Evolutionary conservation across 2,113 vertebrate genomes (phyloP).

Genomic region (Ictidomys tridecemlineatus): DNA sequence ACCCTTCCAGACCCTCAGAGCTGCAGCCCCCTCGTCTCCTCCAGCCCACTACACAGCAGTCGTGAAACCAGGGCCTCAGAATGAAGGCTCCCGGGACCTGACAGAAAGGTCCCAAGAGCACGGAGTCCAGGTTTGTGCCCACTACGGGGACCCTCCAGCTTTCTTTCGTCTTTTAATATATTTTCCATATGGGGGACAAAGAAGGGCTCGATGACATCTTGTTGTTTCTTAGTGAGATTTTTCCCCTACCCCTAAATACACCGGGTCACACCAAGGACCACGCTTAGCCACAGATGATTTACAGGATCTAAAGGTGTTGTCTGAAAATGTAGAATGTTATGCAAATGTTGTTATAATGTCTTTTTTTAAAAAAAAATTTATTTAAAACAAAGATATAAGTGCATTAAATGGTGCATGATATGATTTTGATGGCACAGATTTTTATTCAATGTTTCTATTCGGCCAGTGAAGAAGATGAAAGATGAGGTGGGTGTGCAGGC

Average conservation of each 20-base stretch:
- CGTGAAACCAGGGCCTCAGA: background rate
- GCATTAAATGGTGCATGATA: background rate
- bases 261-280: background rate
- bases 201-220: background rate
- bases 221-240: background rate
- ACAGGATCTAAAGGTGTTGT: background rate
- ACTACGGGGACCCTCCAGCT: background rate
- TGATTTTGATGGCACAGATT: background rate
- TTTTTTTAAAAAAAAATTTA: background rate
- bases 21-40: background rate
- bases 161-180: background rate
- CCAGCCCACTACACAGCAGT: rapidly evolving
- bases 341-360: background rate
- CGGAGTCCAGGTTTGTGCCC: background rate
- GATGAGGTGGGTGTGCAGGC: background rate
- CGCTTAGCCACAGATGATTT: background rate
- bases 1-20: background rate
- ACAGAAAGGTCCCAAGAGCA: background rate
- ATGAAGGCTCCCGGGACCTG: background rate
- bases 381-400: constrained; percentile 28
- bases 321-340: background rate
- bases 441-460: constrained; percentile 31
- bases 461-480: background rate
- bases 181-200: background rate
- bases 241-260: background rate